Evolutionary conservation across 2,888 invertebrate species (phyloP).

Genomic region (Drosophila cracens): DNA sequence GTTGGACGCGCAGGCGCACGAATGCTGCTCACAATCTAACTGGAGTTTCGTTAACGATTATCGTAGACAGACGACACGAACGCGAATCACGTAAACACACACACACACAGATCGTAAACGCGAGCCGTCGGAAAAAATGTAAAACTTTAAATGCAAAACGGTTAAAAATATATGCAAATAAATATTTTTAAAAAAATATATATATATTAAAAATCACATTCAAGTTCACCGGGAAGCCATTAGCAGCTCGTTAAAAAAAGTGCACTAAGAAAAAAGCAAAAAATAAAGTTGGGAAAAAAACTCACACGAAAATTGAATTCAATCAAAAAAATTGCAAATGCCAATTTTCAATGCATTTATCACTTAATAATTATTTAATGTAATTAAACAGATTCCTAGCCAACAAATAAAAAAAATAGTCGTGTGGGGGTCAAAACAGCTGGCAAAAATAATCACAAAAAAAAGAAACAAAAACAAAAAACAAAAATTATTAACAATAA

Average conservation of each 20-base stretch:
- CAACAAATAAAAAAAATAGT: conserved; percentile 39
- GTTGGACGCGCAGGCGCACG: conserved; percentile 72
- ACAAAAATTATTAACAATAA: conserved; percentile 38
- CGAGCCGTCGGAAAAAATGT: conserved; percentile 51
- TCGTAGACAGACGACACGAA: conserved; percentile 28
- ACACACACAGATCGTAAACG: conserved; percentile 10
- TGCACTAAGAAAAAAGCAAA: conserved; percentile 29
- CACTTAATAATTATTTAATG: conserved; percentile 64
- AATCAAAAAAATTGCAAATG: conserved; percentile 51
- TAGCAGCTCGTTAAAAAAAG: conserved; percentile 49
- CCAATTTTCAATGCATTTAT: conserved; percentile 56
- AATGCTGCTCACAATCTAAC: conserved; percentile 25
- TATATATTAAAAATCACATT: conserved; percentile 6
- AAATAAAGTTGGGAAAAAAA: conserved; percentile 43
- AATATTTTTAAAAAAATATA: conserved; percentile 9
- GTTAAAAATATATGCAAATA: conserved; percentile 23
- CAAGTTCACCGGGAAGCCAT: conserved; percentile 51
- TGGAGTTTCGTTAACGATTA: conserved; percentile 36
- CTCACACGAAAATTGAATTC: conserved; percentile 64
- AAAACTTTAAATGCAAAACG: conserved; percentile 33
- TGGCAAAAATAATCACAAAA: conserved; percentile 23
- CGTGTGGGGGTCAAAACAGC: conserved; percentile 55
- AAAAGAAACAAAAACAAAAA: conserved; percentile 9
- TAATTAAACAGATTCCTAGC: conserved; percentile 64
- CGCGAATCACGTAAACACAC: conserved; percentile 37